Conservation (phyloP, 2,888 invertebrate genomes). For the Hirtodrosophila duncani region DNA sequence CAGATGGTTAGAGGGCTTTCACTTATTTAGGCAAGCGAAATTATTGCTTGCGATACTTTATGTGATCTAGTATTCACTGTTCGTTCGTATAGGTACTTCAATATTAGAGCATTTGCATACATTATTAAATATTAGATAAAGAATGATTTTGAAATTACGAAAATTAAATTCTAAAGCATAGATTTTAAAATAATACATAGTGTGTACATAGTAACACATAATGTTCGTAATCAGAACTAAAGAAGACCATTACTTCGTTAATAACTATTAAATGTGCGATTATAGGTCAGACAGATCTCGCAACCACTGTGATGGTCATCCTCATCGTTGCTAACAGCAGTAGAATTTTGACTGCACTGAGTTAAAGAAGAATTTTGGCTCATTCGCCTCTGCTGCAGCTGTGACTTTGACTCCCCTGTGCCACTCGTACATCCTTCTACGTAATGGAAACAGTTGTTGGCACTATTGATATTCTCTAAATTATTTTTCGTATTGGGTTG, state of each 20-base stretch:
- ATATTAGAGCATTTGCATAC: too few species aligned
- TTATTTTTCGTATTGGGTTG: too few species aligned
- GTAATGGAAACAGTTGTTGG: slow-evolving; percentile 36
- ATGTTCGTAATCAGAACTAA: too few species aligned
- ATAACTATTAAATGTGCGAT: slow-evolving; percentile 44
- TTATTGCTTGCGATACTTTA: too few species aligned
- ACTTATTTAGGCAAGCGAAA: slow-evolving; percentile 1
- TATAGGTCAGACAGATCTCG: slow-evolving; percentile 67
- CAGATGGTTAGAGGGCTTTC: slow-evolving; percentile 62
- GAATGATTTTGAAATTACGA: too few species aligned
- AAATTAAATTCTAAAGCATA: too few species aligned
- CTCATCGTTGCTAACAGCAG: slow-evolving; percentile 8
- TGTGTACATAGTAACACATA: too few species aligned
- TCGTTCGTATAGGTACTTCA: too few species aligned
- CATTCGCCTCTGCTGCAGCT: slow-evolving; percentile 23
- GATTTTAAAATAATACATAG: not conserved
- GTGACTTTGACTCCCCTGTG: not conserved
- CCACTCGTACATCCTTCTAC: not conserved
- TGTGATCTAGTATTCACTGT: too few species aligned
- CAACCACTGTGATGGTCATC: slow-evolving; percentile 62
- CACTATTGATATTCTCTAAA: too few species aligned
- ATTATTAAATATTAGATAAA: too few species aligned
- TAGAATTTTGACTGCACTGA: slow-evolving; percentile 30
- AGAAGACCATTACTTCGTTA: slow-evolving; percentile 9
- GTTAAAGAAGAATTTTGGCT: slow-evolving; percentile 45